Percentiles rank a stretch among this genome's conserved stretches.
phyloP scores from a whole-genome alignment of 2,888 invertebrate species.

The Oscheius sp. region DNA sequence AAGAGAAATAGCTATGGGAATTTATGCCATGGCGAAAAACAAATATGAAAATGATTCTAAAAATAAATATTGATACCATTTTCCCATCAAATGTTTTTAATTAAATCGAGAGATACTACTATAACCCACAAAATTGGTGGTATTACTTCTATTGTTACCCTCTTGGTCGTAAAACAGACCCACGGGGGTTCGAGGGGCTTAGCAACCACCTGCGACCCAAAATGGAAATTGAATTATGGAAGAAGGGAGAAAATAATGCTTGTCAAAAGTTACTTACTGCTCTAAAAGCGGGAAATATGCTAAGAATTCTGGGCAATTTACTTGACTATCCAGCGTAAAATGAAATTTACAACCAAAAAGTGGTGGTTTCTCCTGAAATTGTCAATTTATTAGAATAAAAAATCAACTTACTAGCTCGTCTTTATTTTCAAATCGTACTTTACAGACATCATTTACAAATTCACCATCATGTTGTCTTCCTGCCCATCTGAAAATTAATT shows the following conservation, averaged over 20 bases:
- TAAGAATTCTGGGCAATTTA: slow-evolving; percentile 97
- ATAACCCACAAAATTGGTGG: neutral
- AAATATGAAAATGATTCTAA: neutral
- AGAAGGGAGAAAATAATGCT: neutral
- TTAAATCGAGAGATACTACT: neutral
- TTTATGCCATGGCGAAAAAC: slow-evolving; percentile 1
- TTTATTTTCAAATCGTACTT: slow-evolving; percentile 74
- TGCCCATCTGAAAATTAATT: slow-evolving; percentile 58
- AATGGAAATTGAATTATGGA: slow-evolving; percentile 21
- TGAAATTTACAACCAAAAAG: slow-evolving; percentile 95
- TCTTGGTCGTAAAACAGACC: neutral
- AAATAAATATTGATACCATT: neutral
- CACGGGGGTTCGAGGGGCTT: slow-evolving; percentile 10
- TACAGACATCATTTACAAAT: slow-evolving; percentile 76
- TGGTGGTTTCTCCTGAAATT: slow-evolving; percentile 76
- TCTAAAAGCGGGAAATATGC: slow-evolving; percentile 84
- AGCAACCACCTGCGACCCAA: slow-evolving; percentile 29
- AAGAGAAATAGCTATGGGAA: neutral
- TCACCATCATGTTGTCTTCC: slow-evolving; percentile 56
- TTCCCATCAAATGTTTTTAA: slow-evolving; percentile 1
- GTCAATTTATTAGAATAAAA: neutral
- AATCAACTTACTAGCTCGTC: slow-evolving; percentile 49
- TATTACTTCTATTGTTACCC: slow-evolving; percentile 15
- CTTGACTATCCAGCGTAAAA: slow-evolving; percentile 91
- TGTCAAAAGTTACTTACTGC: slow-evolving; percentile 49